Conservation (phyloP, 2,888 invertebrate species). For the Tipula confusa region DNA sequence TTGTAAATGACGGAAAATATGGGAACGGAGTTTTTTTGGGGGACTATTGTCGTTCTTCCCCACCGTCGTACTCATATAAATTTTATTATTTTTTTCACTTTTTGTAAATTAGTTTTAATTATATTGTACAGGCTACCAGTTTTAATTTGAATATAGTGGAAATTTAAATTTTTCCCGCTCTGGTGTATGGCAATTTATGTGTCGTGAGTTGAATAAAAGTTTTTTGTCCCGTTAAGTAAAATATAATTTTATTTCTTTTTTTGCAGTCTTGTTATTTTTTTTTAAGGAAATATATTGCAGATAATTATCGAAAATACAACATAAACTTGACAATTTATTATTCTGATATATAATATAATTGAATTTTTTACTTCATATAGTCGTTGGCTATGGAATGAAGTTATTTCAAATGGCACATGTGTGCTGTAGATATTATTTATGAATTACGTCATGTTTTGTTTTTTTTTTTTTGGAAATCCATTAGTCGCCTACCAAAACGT, state of each 20-base stretch:
- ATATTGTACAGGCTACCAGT: not conserved
- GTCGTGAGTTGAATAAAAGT: not conserved
- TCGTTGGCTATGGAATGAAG: not conserved
- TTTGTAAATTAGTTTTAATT: not conserved
- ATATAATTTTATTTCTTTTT: not conserved
- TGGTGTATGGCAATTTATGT: not conserved
- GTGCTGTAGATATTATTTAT: not conserved
- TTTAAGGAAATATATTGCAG: not conserved
- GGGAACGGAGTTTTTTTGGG: not conserved
- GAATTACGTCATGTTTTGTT: not conserved
- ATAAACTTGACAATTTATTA: not conserved
- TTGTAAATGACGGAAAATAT: not conserved
- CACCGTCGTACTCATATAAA: not conserved
- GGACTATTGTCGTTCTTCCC: not conserved
- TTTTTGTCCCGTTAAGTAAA: not conserved
- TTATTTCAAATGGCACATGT: not conserved
- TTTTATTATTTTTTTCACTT: not conserved
- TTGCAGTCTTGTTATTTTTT: not conserved
- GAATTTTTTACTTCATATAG: not conserved
- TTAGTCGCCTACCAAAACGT: not conserved
- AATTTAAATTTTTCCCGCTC: not conserved
- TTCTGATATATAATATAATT: not conserved
- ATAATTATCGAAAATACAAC: not conserved
- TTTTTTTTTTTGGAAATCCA: not conserved
- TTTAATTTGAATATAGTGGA: conserved; percentile 9